Evolutionary conservation across 2,797 vertebrate species (phyloP), one percentile per base, ranked within the genome.

Genomic region (Takifugu ocellatus): DNA sequence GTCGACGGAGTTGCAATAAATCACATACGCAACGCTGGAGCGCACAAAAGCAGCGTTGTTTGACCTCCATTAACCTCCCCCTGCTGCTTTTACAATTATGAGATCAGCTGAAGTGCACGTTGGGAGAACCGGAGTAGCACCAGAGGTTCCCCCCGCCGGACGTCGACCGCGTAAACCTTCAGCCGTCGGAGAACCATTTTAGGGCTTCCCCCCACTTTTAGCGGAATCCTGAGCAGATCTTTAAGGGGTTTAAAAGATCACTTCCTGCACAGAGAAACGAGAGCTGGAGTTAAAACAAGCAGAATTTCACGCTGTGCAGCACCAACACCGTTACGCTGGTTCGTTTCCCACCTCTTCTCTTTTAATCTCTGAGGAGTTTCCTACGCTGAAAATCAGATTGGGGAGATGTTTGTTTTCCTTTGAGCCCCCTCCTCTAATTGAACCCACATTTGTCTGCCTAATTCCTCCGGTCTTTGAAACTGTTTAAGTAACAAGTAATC

Each of bases 351-450:
- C 47, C 69, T 85, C 63, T 65, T 74, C 66, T 39, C 3, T 84
- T 88, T 66, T 72, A 63, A 49, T 66, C 60, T 59, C 50, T 53
- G 72, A 86, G 88, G 80, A 70, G 61, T 75, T 88, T 69, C 53
- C 67, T 83, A 75, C 59, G 70, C 72, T 81, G 77, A 85, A 88
- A 88, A 77, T 63, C 72, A 29, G 68, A 71, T 82, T 80, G 27
- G 53, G 77, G 61, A 78, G 70, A 79, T 81, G 75, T 82, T 90
- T 90, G 75, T 92, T 92, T 91, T 85, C 68, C 73, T 74, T 61
- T 51, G 51, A 76, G 78, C 48, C 50, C 72, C 66, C 72, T 89
- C 89, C 46, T 83, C 71, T 81, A 82, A 81, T 83, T 72, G 66
- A 88, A 81, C 48, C 60, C 59, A 60, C 72, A 74, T 89, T 86